These are phyloP conservation scores for Elegia similella DNA, from an alignment of 2,888 invertebrate genomes.

Conservation along the genomic window DNA sequence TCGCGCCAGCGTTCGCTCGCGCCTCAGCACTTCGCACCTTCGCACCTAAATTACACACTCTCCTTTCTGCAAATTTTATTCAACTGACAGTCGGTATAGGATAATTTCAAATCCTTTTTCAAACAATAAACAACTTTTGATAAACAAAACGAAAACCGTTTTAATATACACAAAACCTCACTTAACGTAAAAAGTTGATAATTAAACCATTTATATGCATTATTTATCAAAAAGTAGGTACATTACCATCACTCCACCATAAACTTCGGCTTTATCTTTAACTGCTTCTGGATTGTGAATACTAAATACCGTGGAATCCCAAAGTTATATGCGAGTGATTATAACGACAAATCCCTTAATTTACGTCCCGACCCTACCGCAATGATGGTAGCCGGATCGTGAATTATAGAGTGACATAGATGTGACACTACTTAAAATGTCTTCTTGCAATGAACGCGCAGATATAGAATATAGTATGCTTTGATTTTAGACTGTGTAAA, in stretches of 20 bases:
- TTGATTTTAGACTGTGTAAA: too few species aligned
- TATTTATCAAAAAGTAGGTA: conserved; percentile 51
- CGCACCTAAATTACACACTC: too few species aligned
- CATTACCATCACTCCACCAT: conserved; percentile 34
- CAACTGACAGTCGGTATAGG: too few species aligned
- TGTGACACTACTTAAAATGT: not conserved
- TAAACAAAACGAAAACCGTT: too few species aligned
- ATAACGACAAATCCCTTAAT: conserved; percentile 17
- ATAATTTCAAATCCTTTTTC: too few species aligned
- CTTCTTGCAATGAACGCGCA: too few species aligned
- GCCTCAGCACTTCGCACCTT: too few species aligned
- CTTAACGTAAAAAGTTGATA: not conserved
- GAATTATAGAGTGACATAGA: not conserved
- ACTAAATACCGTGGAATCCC: conserved; percentile 15
- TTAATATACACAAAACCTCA: not conserved
- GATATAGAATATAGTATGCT: too few species aligned
- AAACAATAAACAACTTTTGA: too few species aligned
- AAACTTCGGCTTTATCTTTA: conserved; percentile 13
- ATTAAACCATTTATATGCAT: conserved; percentile 9
- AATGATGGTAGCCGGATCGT: conserved; percentile 13
- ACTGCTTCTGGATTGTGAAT: conserved; percentile 14
- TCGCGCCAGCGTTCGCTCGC: too few species aligned
- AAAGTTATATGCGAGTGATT: conserved; percentile 14
- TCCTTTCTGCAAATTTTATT: too few species aligned
- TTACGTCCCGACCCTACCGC: conserved; percentile 18